phyloP scores from a whole-genome alignment of 1,140 invertebrate genomes.

The Conus ventricosus region DNA sequence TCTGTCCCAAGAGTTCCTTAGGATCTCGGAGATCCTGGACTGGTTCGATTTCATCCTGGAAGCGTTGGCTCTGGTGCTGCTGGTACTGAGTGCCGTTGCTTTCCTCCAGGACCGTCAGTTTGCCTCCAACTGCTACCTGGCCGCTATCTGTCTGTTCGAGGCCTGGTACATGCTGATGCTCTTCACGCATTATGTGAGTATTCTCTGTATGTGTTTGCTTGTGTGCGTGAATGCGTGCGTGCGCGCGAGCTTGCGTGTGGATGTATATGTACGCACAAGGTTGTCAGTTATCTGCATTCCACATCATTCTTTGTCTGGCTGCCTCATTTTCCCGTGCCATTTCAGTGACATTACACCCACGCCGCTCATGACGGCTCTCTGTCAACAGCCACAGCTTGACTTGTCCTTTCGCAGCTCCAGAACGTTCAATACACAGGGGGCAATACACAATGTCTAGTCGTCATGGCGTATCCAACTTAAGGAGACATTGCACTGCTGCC shows the following conservation, averaged over 20 bases:
- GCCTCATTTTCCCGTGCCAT: no score
- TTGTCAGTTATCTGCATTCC: no score
- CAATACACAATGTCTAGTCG: no score
- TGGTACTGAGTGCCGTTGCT: background rate
- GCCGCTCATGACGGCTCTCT: no score
- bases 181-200: slow-evolving; percentile 7
- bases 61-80: background rate
- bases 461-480: no score
- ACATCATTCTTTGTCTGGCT: no score
- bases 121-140: slow-evolving; percentile 9
- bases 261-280: no score
- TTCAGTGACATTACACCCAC: no score
- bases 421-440: no score
- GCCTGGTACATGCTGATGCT: slow-evolving; percentile 25
- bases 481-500: no score
- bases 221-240: background rate
- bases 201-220: background rate
- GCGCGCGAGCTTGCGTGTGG: background rate
- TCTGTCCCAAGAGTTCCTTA: background rate
- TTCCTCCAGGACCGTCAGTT: slow-evolving; percentile 11
- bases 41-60: background rate
- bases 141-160: background rate
- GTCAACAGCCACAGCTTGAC: no score
- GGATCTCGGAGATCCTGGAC: background rate
- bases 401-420: no score